Conservation (phyloP, 2,797 vertebrate genomes). For the Sus cebifrons region DNA sequence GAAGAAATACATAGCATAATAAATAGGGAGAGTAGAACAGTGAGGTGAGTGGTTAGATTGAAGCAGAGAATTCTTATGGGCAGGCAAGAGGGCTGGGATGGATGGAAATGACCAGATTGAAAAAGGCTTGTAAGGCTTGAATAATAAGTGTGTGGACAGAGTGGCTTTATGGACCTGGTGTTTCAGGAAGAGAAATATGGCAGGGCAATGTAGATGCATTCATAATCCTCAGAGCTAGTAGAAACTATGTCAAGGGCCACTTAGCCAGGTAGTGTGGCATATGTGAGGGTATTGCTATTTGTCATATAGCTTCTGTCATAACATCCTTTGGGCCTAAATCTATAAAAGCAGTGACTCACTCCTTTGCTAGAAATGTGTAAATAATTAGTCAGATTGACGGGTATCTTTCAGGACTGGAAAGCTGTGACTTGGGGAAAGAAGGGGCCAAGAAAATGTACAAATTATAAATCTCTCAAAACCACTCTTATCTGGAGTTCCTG, state of each 20-base stretch:
- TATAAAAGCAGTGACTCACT: background rate
- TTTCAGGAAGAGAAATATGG: background rate
- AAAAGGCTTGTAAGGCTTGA: background rate
- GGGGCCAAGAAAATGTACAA: conserved; percentile 5
- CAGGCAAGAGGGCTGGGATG: background rate
- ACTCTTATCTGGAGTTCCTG: background rate
- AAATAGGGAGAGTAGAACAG: background rate
- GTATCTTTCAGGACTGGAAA: background rate
- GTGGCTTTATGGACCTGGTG: background rate
- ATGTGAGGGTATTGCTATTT: background rate
- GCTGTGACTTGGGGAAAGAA: background rate
- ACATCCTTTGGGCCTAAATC: background rate
- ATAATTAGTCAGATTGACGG: background rate
- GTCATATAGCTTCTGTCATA: conserved; percentile 12
- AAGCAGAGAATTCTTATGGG: background rate
- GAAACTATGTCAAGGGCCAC: background rate
- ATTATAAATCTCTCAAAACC: conserved; percentile 51
- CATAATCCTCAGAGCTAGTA: background rate
- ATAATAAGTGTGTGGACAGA: background rate
- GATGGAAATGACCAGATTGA: background rate
- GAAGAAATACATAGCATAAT: background rate
- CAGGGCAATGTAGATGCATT: background rate
- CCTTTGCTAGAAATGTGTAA: conserved; percentile 22
- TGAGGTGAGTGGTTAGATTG: too few relatives aligned
- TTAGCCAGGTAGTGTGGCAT: background rate